Base-by-base conservation (phyloP, 2,113 vertebrate species). In the Monopterus albus region DNA sequence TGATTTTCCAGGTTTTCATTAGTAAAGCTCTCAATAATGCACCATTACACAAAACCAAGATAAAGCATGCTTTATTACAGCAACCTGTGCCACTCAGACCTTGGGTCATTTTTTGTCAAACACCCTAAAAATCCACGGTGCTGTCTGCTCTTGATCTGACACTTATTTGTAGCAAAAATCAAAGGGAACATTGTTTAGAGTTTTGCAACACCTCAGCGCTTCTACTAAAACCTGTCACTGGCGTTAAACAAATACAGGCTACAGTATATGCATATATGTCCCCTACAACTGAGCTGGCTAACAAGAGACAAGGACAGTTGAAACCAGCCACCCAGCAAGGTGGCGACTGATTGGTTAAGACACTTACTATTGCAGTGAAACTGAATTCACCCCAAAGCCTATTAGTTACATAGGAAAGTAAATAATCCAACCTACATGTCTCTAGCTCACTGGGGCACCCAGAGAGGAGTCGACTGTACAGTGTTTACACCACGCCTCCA, bases 301-400 rank as follows among this genome's bases (percentile, higher is more conserved):
- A 88, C 79, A 58, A 46, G 85, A 90, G 72, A 85, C 76, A 69
- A 86, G 87, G 84, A 72, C 81, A 64, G 50, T 77, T 76, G 87
- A 88, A 90, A 91, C 75, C 85, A 71, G 83, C 89, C 78, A 82
- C 83, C 72, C 68, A 72, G 75, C 76, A 46, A 50, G 76, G 64
- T 86, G 64, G 63, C 85, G 79, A 75, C 45, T 86, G 88, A 91
- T 82, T 62, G 68, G 56, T 67, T 76, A 72, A 79, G 70, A 83
- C 79, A 80, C 75, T 72, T 61, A 75, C 72, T 72, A 66, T 77
- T 75, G 68, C 58, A 61, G 63, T 61, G 63, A 72, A 77, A 83
- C 47, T 51, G 59, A 79, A 63, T 77, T 79, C 63, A 5, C 20
- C 58, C 36, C 52, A 74, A 75, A 78, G 74, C 68, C 55, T 29